Evolutionary conservation across 2,113 vertebrate genomes (phyloP).

Genomic region (Urocynchramus pylzowi): DNA sequence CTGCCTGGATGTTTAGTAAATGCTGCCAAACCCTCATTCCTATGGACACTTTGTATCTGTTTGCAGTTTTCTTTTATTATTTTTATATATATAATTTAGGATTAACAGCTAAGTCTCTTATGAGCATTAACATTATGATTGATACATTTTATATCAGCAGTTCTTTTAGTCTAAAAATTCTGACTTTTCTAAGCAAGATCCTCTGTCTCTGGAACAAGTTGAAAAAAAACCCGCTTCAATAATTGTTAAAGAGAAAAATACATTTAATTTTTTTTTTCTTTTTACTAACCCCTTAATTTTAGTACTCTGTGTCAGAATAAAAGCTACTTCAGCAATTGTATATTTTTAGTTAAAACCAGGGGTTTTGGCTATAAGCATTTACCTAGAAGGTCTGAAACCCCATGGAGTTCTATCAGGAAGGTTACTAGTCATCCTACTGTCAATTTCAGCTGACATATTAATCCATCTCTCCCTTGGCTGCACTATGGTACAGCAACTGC

Average conservation of each 20-base stretch:
- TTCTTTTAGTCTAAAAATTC: neutral
- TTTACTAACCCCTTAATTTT: neutral
- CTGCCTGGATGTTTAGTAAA: neutral
- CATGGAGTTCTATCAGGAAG: constrained; percentile 47
- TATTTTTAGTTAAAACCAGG: constrained; percentile 2
- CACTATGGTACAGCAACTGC: constrained; percentile 16
- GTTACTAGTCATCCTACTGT: constrained; percentile 57
- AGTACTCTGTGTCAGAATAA: neutral
- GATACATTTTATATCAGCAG: neutral
- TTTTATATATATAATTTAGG: neutral
- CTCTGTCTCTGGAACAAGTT: neutral
- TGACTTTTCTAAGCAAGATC: neutral
- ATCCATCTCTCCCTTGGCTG: constrained; percentile 63
- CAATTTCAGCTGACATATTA: constrained; percentile 72
- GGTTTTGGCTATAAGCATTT: constrained; percentile 7
- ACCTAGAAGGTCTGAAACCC: constrained; percentile 31
- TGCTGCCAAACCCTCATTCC: neutral
- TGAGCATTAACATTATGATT: neutral
- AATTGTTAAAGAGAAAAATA: neutral
- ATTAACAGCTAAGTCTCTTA: neutral
- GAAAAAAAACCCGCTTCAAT: neutral
- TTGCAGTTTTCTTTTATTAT: neutral
- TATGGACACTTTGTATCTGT: neutral
- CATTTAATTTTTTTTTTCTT: neutral
- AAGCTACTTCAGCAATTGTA: neutral